phyloP scores from a whole-genome alignment of 2,113 vertebrate genomes.

The Caranx melampygus region DNA sequence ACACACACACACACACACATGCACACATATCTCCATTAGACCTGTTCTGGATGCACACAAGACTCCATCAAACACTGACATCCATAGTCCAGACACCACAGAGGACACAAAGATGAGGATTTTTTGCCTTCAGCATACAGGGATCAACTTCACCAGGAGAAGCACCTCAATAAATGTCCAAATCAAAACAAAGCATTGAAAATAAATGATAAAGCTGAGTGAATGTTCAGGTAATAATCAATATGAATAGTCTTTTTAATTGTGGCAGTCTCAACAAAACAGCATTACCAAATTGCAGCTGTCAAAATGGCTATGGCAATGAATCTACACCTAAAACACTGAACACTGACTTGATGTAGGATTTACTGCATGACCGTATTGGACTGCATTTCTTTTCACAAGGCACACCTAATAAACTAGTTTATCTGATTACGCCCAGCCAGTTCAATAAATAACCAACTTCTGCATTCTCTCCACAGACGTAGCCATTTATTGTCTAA shows the following conservation, averaged over 20 bases:
- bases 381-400: neutral
- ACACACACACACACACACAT: constrained; percentile 9
- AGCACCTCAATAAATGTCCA: neutral
- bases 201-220: neutral
- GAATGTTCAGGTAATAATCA: neutral
- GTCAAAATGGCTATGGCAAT: neutral
- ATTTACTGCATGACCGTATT: neutral
- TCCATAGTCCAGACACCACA: constrained; percentile 36
- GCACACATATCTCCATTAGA: constrained; percentile 58
- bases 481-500: neutral
- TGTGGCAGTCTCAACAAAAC: neutral
- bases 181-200: neutral
- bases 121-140: constrained; percentile 11
- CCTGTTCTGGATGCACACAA: constrained; percentile 47
- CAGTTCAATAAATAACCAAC: neutral
- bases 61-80: constrained; percentile 69
- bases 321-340: neutral
- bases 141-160: neutral
- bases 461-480: neutral
- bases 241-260: neutral
- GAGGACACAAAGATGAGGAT: constrained; percentile 38
- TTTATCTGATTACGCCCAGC: neutral
- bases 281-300: neutral
- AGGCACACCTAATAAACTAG: neutral
- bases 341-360: neutral